These are phyloP conservation scores for Nycticorax nycticorax DNA, from an alignment of 2,113 vertebrate species.

Conservation along the genomic window DNA sequence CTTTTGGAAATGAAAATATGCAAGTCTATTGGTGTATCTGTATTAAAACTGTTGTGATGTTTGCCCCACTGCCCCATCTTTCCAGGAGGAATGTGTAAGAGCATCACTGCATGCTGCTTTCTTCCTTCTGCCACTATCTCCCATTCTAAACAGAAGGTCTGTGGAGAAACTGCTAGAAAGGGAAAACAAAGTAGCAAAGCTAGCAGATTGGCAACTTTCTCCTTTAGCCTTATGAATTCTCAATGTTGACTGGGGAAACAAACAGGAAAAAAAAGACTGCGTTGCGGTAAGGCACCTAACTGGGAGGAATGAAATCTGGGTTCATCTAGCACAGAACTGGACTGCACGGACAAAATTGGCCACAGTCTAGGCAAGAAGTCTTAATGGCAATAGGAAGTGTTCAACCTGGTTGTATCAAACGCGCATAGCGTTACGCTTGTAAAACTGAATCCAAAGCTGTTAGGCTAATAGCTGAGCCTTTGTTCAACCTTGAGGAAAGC, in stretches of 20 bases:
- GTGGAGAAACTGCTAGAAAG: neutral
- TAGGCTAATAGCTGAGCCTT: neutral
- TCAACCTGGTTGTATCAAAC: neutral
- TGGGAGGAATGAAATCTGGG: neutral
- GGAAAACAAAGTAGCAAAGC: neutral
- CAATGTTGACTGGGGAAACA: neutral
- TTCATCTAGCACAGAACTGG: neutral
- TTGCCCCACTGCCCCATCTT: neutral
- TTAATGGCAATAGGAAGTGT: neutral
- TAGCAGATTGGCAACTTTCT: neutral
- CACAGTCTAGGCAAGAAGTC: neutral
- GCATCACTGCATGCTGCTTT: neutral
- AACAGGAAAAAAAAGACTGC: neutral
- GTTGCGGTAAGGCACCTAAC: neutral
- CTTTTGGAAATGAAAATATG: neutral
- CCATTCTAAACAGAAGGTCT: neutral
- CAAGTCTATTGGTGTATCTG: neutral
- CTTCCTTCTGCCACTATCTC: neutral
- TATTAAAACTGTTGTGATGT: neutral
- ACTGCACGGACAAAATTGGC: neutral
- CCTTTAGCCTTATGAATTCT: neutral
- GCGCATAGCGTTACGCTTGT: accelerated
- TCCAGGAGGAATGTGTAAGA: neutral
- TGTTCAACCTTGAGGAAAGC: neutral
- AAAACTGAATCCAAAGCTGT: neutral